Percentiles rank a stretch among this genome's conserved stretches.
phyloP scores from a whole-genome alignment of 2,113 vertebrate genomes.

The Bubo blakistoni region DNA sequence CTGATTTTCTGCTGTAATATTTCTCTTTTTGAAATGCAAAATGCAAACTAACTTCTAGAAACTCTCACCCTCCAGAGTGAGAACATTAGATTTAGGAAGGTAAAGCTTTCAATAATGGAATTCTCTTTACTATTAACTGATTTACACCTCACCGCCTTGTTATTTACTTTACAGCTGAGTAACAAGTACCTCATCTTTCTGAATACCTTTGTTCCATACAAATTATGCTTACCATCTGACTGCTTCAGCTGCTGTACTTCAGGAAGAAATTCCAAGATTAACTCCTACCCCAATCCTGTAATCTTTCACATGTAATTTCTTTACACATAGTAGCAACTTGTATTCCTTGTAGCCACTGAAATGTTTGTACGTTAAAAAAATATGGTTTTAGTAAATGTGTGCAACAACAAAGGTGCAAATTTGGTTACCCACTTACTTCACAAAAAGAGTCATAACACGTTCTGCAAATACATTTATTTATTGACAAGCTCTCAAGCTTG shows the following conservation, averaged over 20 bases:
- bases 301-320: background rate
- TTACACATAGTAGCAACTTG: background rate
- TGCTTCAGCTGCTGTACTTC: background rate
- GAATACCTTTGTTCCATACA: background rate
- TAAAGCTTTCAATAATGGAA: background rate
- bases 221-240: background rate
- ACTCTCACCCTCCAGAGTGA: background rate
- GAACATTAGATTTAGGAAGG: background rate
- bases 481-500: background rate
- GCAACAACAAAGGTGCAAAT: background rate
- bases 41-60: background rate
- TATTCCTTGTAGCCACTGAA: background rate
- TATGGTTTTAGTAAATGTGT: background rate
- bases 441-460: background rate
- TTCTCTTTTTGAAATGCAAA: background rate
- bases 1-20: background rate
- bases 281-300: background rate
- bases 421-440: background rate
- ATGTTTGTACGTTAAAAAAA: background rate
- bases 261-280: background rate
- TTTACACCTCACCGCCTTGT: background rate
- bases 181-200: background rate
- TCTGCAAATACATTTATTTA: slow-evolving; percentile 40
- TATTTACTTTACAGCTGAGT: background rate
- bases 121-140: background rate